Percentiles rank a stretch among this genome's conserved stretches.
These are phyloP conservation scores for Rallus limicola DNA, from an alignment of 2,113 vertebrate species.

Conservation along the genomic window DNA sequence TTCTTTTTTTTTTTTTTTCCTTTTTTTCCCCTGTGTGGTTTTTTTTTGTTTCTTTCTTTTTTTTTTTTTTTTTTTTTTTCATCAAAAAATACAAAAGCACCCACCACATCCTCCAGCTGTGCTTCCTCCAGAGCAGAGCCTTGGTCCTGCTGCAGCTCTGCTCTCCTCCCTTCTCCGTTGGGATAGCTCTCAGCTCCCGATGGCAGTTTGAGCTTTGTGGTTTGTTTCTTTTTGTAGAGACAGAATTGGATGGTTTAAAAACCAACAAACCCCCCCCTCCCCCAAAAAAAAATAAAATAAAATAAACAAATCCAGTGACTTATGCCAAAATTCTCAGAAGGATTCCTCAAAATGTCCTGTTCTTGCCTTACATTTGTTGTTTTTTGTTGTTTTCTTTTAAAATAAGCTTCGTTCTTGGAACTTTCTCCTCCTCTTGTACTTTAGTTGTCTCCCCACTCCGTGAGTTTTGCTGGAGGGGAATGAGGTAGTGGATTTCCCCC, in stretches of 20 bases:
- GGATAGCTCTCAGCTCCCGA: conserved; percentile 26
- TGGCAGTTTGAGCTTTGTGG: conserved; percentile 55
- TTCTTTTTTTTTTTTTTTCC: conserved; percentile 19
- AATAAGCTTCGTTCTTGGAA: not conserved
- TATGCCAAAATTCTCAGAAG: not conserved
- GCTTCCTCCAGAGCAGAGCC: not conserved
- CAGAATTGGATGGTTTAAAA: conserved; percentile 32
- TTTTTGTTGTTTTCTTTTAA: not conserved
- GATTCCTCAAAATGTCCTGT: not conserved
- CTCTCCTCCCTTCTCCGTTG: not conserved
- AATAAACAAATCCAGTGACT: not conserved
- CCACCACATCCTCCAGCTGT: not conserved
- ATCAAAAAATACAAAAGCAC: conserved; percentile 76
- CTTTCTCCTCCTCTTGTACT: not conserved
- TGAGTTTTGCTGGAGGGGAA: conserved; percentile 41
- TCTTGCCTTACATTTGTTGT: not conserved
- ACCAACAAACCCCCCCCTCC: not conserved
- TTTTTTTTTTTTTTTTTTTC: conserved; percentile 17
- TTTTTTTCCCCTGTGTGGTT: not conserved
- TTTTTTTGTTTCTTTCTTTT: not conserved
- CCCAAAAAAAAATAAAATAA: too few relatives aligned
- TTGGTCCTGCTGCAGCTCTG: not conserved
- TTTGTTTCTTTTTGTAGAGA: not conserved
- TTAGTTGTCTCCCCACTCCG: conserved; percentile 11
- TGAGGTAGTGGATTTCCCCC: conserved; percentile 43